These are phyloP conservation scores for Drosophila kokeensis DNA, from an alignment of 2,888 invertebrate genomes.

Conservation along the genomic window DNA sequence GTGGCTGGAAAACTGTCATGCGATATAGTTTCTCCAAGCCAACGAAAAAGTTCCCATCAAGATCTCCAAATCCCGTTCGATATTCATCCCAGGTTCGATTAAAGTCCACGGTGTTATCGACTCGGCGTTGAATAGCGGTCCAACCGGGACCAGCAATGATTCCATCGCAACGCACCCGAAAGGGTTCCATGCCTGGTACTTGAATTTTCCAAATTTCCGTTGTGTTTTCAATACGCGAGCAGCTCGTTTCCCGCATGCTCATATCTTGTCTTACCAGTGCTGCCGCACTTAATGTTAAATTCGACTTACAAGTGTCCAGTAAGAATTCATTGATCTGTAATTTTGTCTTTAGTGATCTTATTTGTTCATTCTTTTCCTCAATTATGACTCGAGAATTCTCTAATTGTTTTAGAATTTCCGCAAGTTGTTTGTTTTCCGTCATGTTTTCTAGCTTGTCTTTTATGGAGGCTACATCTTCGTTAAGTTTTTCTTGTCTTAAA, in stretches of 20 bases:
- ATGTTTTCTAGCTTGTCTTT: conserved; percentile 21
- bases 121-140: conserved; percentile 46
- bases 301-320: conserved; percentile 1
- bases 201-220: conserved; percentile 37
- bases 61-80: conserved; percentile 42
- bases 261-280: conserved; percentile 12
- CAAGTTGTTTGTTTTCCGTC: conserved; percentile 8
- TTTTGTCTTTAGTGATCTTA: conserved; percentile 17
- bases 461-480: conserved; percentile 22
- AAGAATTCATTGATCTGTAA: conserved; percentile 15
- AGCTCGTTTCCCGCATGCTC: conserved; percentile 24
- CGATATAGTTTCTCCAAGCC: conserved; percentile 48
- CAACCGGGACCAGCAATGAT: conserved; percentile 46
- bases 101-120: conserved; percentile 35
- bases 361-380: conserved; percentile 37
- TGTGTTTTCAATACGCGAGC: conserved; percentile 22
- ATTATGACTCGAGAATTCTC: conserved; percentile 20
- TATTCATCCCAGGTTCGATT: conserved; percentile 46
- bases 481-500: conserved; percentile 17
- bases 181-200: conserved; percentile 37
- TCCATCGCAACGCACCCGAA: conserved; percentile 45
- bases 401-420: conserved; percentile 23
- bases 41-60: conserved; percentile 37
- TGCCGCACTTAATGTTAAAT: conserved; percentile 9
- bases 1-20: conserved; percentile 32